Evolutionary conservation across 2,888 invertebrate genomes (phyloP), one percentile per base, ranked within the genome.

Genomic region (Tridacna gigas): DNA sequence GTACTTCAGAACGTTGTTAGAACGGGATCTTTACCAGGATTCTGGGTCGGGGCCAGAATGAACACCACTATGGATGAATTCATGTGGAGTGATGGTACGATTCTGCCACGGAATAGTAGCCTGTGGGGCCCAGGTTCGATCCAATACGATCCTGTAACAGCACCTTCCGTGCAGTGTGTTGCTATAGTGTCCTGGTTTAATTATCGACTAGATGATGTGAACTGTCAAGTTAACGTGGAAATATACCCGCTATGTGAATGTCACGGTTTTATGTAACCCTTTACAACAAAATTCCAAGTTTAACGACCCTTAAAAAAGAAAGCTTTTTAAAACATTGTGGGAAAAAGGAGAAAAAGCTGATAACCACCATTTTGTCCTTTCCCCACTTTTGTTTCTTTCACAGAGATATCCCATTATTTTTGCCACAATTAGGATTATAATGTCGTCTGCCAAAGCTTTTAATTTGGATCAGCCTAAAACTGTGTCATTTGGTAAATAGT

Each of bases 221-320:
- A n/a, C n/a, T 63, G 63, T 25, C 2, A 63, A 4, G 20, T 22
- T 13, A 63, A 13, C 25, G 25, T 63, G 4, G 63, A 18, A n/a
- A 63, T 63, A 22, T 63, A 25, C 22, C 63, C 63, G 26, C 22
- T 63, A 13, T 63, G 63, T 25, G 63, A 63, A 25, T 63, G 63
- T 13, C 63, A 13, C 13, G 63, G 25, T 63, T 56, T 37, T 37
- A 7, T 7, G 2, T 37, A 37, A 37, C 37, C 7, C 37, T 37
- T 37, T 37, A 37, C 37, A 2, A 37, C 37, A 37, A 2, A 37
- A 37, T 37, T 7, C 37, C 37, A 7, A 37, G 37, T 37, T 37
- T 37, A 37, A 37, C 37, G 37, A 37, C 37, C n/a, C n/a, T n/a
- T n/a, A n/a, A n/a, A n/a, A n/a, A n/a, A n/a, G n/a, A n/a, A n/a